Conservation (phyloP, 2,113 vertebrate genomes). For the Pygoscelis antarcticus region DNA sequence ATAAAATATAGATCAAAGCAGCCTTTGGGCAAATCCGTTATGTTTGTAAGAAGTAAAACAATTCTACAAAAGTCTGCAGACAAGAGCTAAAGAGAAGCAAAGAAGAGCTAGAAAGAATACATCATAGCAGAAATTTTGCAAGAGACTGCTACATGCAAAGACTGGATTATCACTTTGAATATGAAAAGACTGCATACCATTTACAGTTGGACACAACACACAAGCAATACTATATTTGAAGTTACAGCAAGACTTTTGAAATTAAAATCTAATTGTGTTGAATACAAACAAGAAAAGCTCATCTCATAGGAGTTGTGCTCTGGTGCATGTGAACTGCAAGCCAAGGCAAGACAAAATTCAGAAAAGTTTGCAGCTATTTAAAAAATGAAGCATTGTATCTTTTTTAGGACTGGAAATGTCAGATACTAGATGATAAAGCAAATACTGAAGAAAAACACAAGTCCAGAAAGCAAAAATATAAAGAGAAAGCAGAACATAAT, state of each 20-base stretch:
- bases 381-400: not conserved
- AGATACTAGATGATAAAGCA: not conserved
- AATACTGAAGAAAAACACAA: not conserved
- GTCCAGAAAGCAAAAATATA: not conserved
- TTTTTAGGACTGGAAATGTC: not conserved
- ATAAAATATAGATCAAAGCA: not conserved
- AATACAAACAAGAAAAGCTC: not conserved
- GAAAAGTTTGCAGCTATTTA: not conserved
- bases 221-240: not conserved
- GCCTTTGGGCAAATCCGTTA: not conserved
- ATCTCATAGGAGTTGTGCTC: not conserved
- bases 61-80: not conserved
- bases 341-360: not conserved
- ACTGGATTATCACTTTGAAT: not conserved
- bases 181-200: not conserved
- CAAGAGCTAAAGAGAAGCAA: not conserved
- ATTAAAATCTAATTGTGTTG: not conserved
- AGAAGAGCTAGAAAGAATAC: not conserved
- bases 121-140: not conserved
- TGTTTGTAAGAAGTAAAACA: not conserved
- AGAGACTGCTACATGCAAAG: not conserved
- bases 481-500: not conserved
- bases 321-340: not conserved
- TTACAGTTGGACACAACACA: not conserved
- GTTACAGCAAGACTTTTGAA: not conserved